phyloP scores from a whole-genome alignment of 2,113 vertebrate genomes.

The Anser cygnoides region DNA sequence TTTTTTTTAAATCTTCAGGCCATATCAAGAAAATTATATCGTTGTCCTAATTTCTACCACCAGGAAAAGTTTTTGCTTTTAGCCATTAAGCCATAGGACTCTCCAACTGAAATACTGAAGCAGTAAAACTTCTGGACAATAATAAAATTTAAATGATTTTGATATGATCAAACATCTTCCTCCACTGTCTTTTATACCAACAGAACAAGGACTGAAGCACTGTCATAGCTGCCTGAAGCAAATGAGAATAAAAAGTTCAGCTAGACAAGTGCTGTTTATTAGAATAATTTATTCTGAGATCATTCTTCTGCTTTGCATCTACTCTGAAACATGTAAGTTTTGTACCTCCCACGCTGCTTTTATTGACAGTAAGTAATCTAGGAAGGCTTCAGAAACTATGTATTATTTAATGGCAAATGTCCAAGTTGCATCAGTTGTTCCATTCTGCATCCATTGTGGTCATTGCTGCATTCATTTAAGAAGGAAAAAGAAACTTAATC shows the following conservation, averaged over 20 bases:
- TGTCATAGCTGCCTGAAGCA: not conserved
- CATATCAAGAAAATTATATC: not conserved
- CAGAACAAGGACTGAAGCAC: constrained; percentile 13
- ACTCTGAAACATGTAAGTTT: constrained; percentile 22
- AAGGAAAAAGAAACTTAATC: not conserved
- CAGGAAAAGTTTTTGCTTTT: not conserved
- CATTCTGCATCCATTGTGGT: too few relatives aligned
- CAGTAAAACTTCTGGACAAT: not conserved
- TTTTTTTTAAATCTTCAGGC: not conserved
- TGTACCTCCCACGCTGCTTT: constrained; percentile 23
- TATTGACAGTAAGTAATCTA: constrained; percentile 5
- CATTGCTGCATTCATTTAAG: not conserved
- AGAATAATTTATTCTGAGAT: constrained; percentile 61
- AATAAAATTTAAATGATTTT: not conserved
- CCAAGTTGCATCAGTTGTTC: not conserved
- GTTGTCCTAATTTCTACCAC: not conserved
- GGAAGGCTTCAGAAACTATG: not conserved
- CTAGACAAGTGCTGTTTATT: constrained; percentile 5
- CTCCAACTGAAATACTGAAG: not conserved
- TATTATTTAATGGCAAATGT: not conserved
- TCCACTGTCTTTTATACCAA: not conserved
- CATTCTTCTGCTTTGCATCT: constrained; percentile 35
- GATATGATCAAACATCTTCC: not conserved
- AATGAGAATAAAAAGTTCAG: constrained; percentile 36
- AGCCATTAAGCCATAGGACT: not conserved